A percentile compares a stretch with the other conserved stretches of the same genome.
Evolutionary conservation across 2,888 invertebrate species (phyloP).

Genomic region (Metallyticus violacea): DNA sequence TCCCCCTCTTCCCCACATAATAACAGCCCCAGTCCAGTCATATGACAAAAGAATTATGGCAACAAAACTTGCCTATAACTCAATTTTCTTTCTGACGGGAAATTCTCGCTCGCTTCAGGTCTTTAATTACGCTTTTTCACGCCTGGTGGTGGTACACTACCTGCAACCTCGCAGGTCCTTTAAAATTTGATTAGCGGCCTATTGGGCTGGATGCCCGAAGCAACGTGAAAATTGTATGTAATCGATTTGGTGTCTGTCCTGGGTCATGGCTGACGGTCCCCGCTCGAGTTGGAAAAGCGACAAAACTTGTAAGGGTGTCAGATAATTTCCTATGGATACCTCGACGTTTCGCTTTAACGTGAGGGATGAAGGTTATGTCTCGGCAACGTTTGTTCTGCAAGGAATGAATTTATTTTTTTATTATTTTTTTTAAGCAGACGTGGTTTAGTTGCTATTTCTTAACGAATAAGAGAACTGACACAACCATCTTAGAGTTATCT

Average conservation of each 20-base stretch:
- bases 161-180: neutral
- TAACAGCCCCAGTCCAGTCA: slow-evolving; percentile 8
- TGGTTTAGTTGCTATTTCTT: too few relatives aligned
- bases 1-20: neutral
- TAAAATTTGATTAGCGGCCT: slow-evolving; percentile 9
- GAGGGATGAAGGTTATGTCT: too few relatives aligned
- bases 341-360: too few relatives aligned
- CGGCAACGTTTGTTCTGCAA: too few relatives aligned
- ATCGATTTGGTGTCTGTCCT: neutral
- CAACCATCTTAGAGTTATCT: too few relatives aligned
- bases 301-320: too few relatives aligned
- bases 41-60: slow-evolving; percentile 11
- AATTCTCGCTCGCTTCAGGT: neutral
- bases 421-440: too few relatives aligned
- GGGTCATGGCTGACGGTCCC: too few relatives aligned
- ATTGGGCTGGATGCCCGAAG: neutral
- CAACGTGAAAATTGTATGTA: neutral
- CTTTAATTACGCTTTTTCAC: slow-evolving; percentile 15
- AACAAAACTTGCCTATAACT: slow-evolving; percentile 20
- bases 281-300: too few relatives aligned
- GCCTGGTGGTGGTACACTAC: neutral
- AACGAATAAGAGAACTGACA: too few relatives aligned
- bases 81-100: neutral
- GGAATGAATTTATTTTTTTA: too few relatives aligned
- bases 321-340: too few relatives aligned